Conservation (phyloP, 2,888 invertebrate genomes). For the Xanthorhoe spadicearia region DNA sequence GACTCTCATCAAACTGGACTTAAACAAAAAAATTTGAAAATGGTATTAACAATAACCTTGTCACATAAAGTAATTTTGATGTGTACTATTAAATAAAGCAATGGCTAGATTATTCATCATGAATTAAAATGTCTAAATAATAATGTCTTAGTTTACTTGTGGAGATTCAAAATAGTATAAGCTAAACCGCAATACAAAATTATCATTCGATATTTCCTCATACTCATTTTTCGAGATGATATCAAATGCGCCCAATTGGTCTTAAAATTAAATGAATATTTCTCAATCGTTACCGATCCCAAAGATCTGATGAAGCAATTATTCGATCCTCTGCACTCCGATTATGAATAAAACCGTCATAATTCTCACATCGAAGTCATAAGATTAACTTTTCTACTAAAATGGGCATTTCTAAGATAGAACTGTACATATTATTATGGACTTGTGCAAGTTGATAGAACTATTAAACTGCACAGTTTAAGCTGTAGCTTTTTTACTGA, state of each 20-base stretch:
- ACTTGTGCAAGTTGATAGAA: too few relatives aligned
- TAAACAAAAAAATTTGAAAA: too few relatives aligned
- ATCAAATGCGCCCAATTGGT: constrained; percentile 14
- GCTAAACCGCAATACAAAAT: neutral
- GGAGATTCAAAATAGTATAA: too few relatives aligned
- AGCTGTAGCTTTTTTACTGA: neutral
- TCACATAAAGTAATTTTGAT: too few relatives aligned
- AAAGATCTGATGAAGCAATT: constrained; percentile 37
- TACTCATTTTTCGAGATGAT: constrained; percentile 9
- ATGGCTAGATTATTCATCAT: too few relatives aligned
- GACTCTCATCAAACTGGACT: too few relatives aligned
- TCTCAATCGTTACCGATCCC: constrained; percentile 16
- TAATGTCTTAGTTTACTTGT: too few relatives aligned
- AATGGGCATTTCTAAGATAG: neutral
- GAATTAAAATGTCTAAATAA: too few relatives aligned
- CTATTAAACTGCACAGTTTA: constrained; percentile 1
- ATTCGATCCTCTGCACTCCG: constrained; percentile 25
- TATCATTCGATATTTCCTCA: constrained; percentile 4
- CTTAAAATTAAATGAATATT: constrained; percentile 21
- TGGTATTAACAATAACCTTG: too few relatives aligned
- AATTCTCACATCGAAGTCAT: constrained; percentile 25
- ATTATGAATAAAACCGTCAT: constrained; percentile 21
- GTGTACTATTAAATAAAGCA: too few relatives aligned
- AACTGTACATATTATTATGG: too few relatives aligned
- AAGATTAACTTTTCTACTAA: constrained; percentile 10